Base-by-base conservation (phyloP, 2,888 invertebrate genomes). In the Platycheirus rosarum region DNA sequence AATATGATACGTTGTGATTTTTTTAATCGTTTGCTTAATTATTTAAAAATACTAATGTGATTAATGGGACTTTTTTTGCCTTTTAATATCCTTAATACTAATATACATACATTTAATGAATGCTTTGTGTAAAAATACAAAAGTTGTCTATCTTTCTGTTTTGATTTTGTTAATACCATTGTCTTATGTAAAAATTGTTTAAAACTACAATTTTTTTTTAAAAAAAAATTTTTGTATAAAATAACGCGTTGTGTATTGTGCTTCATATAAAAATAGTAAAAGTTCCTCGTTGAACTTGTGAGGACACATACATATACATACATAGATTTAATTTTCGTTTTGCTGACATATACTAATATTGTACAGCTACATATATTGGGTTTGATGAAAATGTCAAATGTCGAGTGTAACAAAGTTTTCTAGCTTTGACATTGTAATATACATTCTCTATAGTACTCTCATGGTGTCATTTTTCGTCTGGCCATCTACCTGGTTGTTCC, bases 71-170 rank as follows among this genome's bases (percentile, higher is more conserved):
- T 20, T 66, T 16, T 6, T 37, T 57, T n/a, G n/a, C n/a, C n/a
- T 44, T n/a, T 49, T 49, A 14, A 6, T 71, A 35, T 16, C 7
- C 60, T 66, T 76, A 76, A 53, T 40, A 29, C 73, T 71, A 71
- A 57, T 65, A 32, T 73, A 62, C 49, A 48, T n/a, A 42, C 6
- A 23, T 49, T 60, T 44, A 63, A 63, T 60, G 60, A 57, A 49
- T 63, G 51, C 49, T 69, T 66, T 16, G 60, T 80, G 75, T 80
- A 80, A 80, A 80, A 70, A 70, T 80, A 80, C 62, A 77, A 82
- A 76, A 82, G 57, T 85, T 86, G 85, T 84, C 84, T 85, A 79
- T 84, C 62, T 57, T 42, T 62, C 63, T 73, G 26, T 48, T 63
- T 68, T 40, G 18, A 46, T 46, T 73, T 74, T 66, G 1, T 44